Conservation (phyloP, 1,140 invertebrate species). For the Microplitis mediator region DNA sequence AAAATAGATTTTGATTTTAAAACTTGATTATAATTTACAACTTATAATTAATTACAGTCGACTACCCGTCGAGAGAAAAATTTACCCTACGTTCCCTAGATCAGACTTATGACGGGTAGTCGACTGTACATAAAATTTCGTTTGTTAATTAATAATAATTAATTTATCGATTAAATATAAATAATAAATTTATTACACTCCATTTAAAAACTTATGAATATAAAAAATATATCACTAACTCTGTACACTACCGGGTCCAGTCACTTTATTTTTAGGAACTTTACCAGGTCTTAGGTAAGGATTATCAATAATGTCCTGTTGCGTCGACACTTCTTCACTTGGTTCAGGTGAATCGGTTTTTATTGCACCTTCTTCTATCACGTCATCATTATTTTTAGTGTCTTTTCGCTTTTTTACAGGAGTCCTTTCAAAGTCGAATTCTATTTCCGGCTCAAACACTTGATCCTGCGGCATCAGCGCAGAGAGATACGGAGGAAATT, state of each 20-base stretch:
- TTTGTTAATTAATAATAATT: too few species aligned
- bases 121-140: too few species aligned
- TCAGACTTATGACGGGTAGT: too few species aligned
- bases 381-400: conserved; percentile 60
- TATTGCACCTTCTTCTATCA: conserved; percentile 51
- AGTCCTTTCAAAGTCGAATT: conserved; percentile 69
- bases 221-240: too few species aligned
- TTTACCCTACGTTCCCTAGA: too few species aligned
- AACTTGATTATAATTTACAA: too few species aligned
- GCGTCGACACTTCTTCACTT: conserved; percentile 59
- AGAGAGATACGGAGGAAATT: conserved; percentile 81
- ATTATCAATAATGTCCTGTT: conserved; percentile 79
- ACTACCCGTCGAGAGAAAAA: too few species aligned
- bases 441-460: conserved; percentile 90
- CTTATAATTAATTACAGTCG: too few species aligned
- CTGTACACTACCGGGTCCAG: not conserved
- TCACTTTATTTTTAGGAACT: conserved; percentile 65
- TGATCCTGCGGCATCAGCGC: conserved; percentile 92
- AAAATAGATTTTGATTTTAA: too few species aligned
- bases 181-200: too few species aligned
- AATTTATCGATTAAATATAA: too few species aligned
- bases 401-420: conserved; percentile 68
- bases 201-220: too few species aligned
- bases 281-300: conserved; percentile 85
- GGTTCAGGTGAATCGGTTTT: conserved; percentile 52